phyloP scores from a whole-genome alignment of 2,113 vertebrate species.

The Bothrops jararaca region DNA sequence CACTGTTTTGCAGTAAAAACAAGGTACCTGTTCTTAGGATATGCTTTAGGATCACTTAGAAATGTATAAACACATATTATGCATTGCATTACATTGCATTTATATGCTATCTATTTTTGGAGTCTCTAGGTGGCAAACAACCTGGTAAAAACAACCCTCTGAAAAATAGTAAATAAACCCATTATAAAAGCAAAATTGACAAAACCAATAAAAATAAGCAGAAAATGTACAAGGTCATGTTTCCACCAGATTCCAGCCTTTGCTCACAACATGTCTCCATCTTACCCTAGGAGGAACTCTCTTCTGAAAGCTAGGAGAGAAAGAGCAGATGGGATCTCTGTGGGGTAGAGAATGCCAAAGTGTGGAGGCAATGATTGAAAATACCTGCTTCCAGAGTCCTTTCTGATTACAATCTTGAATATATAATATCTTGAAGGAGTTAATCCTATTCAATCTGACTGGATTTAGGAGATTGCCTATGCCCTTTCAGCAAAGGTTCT shows the following conservation, averaged over 20 bases:
- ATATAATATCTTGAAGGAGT: neutral
- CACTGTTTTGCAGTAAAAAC: neutral
- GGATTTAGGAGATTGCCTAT: too few species aligned
- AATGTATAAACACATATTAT: neutral
- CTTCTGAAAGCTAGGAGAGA: neutral
- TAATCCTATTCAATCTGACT: neutral
- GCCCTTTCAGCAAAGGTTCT: neutral
- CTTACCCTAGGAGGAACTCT: neutral
- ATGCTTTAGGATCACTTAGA: neutral
- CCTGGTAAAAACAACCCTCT: neutral
- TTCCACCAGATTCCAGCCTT: neutral
- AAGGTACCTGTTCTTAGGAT: neutral
- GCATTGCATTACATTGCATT: neutral
- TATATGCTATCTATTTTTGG: neutral
- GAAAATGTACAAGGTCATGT: neutral
- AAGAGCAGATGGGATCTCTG: neutral
- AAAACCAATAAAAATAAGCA: neutral
- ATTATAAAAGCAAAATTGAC: neutral
- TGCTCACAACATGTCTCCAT: neutral
- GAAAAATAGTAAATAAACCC: neutral
- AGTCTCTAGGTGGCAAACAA: neutral
- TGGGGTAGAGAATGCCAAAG: neutral
- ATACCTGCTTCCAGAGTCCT: neutral
- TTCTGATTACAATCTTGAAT: neutral
- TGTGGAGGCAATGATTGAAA: neutral